Conservation (phyloP, 2,888 invertebrate genomes). For the Nesidiocoris tenuis region DNA sequence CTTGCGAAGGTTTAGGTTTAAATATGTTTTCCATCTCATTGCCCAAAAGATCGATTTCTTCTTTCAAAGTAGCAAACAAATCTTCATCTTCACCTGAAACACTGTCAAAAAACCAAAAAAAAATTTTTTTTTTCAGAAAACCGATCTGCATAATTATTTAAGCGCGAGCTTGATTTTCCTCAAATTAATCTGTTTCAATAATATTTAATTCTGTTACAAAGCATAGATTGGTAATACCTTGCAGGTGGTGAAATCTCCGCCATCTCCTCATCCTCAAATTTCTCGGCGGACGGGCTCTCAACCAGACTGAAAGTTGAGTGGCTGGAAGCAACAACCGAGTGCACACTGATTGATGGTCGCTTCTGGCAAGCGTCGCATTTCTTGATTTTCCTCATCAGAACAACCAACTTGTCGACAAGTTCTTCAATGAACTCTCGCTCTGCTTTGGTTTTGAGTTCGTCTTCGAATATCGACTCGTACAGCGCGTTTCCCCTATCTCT, state of each 20-base stretch:
- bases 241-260: background rate
- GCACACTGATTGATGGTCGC: background rate
- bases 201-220: too few relatives aligned
- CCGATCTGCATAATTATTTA: too few relatives aligned
- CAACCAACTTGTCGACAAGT: background rate
- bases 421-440: background rate
- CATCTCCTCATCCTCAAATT: background rate
- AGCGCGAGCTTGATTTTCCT: too few relatives aligned
- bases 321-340: background rate
- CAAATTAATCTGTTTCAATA: too few relatives aligned
- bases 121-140: too few relatives aligned
- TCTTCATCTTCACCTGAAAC: too few relatives aligned
- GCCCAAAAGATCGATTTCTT: too few relatives aligned
- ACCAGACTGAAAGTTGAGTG: background rate
- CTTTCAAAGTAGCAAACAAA: too few relatives aligned
- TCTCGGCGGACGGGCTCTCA: background rate
- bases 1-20: too few relatives aligned
- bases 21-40: too few relatives aligned
- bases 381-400: background rate
- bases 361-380: conserved; percentile 9
- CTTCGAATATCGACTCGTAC: conserved; percentile 9
- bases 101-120: too few relatives aligned
- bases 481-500: background rate
- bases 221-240: too few relatives aligned
- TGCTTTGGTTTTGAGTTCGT: background rate